These are phyloP conservation scores for Phaethon lepturus DNA, from an alignment of 2,113 vertebrate species.

Conservation along the genomic window DNA sequence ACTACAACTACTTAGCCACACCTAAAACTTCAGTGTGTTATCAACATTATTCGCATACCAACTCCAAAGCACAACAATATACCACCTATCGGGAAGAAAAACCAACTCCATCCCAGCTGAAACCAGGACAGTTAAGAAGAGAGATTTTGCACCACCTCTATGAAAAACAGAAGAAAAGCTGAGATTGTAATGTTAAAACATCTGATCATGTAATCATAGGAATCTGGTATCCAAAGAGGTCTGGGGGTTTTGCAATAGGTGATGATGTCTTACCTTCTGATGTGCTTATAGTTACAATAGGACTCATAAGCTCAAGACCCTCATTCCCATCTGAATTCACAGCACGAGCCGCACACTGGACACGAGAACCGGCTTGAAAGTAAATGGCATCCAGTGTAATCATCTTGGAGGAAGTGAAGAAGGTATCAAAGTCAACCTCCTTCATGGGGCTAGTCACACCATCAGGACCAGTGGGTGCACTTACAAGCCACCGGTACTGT, in stretches of 20 bases:
- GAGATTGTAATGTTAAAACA: neutral
- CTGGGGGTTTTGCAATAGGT: neutral
- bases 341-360: slow-evolving; percentile 91
- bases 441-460: slow-evolving; percentile 92
- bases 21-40: no score
- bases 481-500: slow-evolving; percentile 90
- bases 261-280: slow-evolving; percentile 83
- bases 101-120: no score
- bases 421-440: slow-evolving; percentile 94
- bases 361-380: slow-evolving; percentile 91
- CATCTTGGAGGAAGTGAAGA: slow-evolving; percentile 94
- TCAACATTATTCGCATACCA: no score
- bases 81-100: no score
- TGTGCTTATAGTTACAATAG: slow-evolving; percentile 81
- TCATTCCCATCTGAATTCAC: slow-evolving; percentile 87
- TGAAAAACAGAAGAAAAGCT: neutral
- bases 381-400: slow-evolving; percentile 93
- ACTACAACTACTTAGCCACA: no score
- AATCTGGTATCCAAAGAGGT: neutral
- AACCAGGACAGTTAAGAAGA: neutral
- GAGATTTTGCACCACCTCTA: neutral
- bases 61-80: no score
- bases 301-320: slow-evolving; percentile 90
- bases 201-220: neutral
- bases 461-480: slow-evolving; percentile 86